Base-by-base conservation (phyloP, 2,888 invertebrate genomes). In the Drosophila picticornis region DNA sequence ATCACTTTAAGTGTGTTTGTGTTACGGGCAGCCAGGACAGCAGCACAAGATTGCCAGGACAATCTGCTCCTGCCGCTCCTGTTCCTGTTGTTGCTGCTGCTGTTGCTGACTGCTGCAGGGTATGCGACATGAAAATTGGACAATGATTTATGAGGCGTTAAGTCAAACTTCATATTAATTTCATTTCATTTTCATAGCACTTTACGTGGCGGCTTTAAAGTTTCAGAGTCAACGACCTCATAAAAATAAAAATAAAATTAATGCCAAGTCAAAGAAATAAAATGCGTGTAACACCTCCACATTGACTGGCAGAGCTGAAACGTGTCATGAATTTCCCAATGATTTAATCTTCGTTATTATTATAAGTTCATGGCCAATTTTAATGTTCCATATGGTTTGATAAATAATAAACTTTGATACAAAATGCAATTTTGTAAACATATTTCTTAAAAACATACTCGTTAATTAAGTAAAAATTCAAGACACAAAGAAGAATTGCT, bases 131-230 rank as follows among this genome's bases (percentile, higher is more conserved):
- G 84, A 90, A 90, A 88, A 87, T 80, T 90, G 89, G 90, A 87
- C 87, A 87, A 90, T 87, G 87, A 87, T 87, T 87, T 87, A 87
- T 87, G 90, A 88, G 87, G 87, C 87, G 89, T 87, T 90, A 87
- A 88, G 86, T 88, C 89, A 81, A 90, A 90, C 89, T 81, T 90
- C 80, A 90, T 90, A 87, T 85, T 88, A 90, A 90, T 87, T 90
- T 90, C 76, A 87, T 88, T 86, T 90, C 84, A 72, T 90, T 90
- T 90, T 84, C 79, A 38, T 67, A 51, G 66, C 76, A 71, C 64
- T 70, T 58, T 63, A 58, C 51, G 66, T 50, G 40, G 25, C 31
- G 46, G 70, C 75, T 75, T 84, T 87, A 87, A 87, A 81, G 57
- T 84, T 81, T 60, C 53, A 62, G 70, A 53, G 65, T 31, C 70